Percentiles rank a stretch among this genome's conserved stretches.
Evolutionary conservation across 2,113 vertebrate genomes (phyloP).

Genomic region (Tetrax tetrax): DNA sequence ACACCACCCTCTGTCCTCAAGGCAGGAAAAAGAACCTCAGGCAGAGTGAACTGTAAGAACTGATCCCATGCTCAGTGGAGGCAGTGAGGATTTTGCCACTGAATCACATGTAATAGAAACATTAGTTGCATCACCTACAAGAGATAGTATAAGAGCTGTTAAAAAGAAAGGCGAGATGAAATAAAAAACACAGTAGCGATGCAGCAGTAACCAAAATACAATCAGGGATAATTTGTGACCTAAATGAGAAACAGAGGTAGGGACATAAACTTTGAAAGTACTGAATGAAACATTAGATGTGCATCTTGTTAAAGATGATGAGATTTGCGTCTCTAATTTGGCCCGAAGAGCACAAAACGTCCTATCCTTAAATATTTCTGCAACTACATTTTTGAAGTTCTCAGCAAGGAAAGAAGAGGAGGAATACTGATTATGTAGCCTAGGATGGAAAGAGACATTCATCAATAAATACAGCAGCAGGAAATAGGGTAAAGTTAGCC

Average conservation of each 20-base stretch:
- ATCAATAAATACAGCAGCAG: not conserved
- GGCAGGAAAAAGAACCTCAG: not conserved
- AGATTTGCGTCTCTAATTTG: conserved; percentile 24
- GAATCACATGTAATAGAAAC: not conserved
- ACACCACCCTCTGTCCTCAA: not conserved
- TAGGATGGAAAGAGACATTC: not conserved
- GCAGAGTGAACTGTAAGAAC: not conserved
- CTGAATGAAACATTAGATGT: not conserved
- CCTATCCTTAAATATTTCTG: not conserved
- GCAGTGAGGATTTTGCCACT: not conserved
- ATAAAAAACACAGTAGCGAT: not conserved
- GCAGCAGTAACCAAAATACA: not conserved
- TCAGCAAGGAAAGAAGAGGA: not conserved
- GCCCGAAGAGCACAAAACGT: not conserved
- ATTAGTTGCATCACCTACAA: not conserved
- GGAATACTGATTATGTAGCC: not conserved
- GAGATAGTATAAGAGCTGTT: not conserved
- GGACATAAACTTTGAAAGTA: not conserved
- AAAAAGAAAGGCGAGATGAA: not conserved
- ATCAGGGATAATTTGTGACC: not conserved
- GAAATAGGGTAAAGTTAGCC: not conserved
- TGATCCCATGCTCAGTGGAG: not conserved
- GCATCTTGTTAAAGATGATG: not conserved
- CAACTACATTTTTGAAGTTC: not conserved
- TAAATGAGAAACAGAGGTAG: not conserved